Conservation (phyloP, 2,888 invertebrate genomes). For the Rhogogaster chlorosoma region DNA sequence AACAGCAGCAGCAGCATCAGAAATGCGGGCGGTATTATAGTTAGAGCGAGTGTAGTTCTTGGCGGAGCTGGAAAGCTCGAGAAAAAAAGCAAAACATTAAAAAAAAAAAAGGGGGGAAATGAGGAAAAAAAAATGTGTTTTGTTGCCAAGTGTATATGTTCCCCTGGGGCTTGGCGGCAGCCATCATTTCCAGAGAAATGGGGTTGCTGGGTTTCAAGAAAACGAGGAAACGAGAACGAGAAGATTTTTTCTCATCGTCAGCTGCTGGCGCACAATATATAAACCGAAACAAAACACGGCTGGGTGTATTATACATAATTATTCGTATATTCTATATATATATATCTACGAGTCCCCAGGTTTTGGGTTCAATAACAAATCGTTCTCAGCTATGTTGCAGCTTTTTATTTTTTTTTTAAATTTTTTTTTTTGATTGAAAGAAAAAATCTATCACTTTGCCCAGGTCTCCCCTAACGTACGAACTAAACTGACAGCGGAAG, state of each 20-base stretch:
- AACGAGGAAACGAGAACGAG: slow-evolving; percentile 29
- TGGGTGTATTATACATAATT: neutral
- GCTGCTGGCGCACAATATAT: slow-evolving; percentile 16
- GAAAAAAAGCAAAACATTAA: slow-evolving; percentile 14
- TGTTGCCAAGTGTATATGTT: slow-evolving; percentile 58
- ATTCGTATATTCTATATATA: neutral
- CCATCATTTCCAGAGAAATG: slow-evolving; percentile 44
- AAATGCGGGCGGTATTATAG: slow-evolving; percentile 16
- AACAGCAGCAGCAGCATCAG: neutral
- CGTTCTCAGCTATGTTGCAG: neutral
- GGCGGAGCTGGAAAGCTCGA: slow-evolving; percentile 23
- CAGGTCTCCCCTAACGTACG: too few species aligned
- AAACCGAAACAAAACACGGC: slow-evolving; percentile 14
- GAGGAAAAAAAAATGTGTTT: slow-evolving; percentile 61
- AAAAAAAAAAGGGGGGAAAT: slow-evolving; percentile 33
- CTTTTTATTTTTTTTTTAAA: neutral
- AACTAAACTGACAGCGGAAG: neutral
- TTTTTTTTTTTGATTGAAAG: neutral
- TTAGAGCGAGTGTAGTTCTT: neutral
- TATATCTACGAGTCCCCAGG: neutral
- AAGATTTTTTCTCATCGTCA: neutral
- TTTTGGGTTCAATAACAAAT: neutral
- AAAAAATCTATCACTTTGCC: neutral
- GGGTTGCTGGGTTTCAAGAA: neutral
- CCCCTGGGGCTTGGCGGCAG: slow-evolving; percentile 8